A percentile compares a stretch with the other conserved stretches of the same genome.
Conservation (phyloP, 2,113 vertebrate species). For the Bubo scandiacus region DNA sequence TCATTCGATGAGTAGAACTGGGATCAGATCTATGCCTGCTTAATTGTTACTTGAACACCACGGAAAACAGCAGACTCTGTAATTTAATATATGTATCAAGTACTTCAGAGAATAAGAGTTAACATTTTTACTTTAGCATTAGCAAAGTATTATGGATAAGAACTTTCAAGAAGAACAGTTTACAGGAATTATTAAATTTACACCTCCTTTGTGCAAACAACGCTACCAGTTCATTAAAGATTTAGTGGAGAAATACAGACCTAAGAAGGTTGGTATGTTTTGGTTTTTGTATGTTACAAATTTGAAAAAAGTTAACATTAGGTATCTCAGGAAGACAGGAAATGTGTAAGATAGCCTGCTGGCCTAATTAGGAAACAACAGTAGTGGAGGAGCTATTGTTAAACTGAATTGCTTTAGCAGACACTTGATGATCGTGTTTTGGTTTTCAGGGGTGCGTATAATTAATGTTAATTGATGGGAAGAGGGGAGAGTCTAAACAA, state of each 20-base stretch:
- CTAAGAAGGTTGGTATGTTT: conserved; percentile 82
- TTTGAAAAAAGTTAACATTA: background rate
- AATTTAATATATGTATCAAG: background rate
- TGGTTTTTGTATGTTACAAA: background rate
- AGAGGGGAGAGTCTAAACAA: background rate
- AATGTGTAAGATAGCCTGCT: background rate
- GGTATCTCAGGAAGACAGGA: background rate
- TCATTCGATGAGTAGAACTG: background rate
- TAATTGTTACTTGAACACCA: background rate
- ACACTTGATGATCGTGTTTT: background rate
- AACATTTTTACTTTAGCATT: background rate
- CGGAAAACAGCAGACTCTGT: background rate
- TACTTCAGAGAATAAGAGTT: background rate
- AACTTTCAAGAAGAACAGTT: conserved; percentile 4
- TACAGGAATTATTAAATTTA: conserved; percentile 70
- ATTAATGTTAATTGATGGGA: background rate
- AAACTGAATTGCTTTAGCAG: background rate
- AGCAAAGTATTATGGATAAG: conserved; percentile 6
- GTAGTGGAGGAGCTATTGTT: background rate
- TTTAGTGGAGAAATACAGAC: conserved; percentile 78
- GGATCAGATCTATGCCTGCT: background rate
- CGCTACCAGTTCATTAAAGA: conserved; percentile 86
- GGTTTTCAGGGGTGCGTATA: background rate
- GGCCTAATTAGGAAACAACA: background rate
- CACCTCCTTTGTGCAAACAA: conserved; percentile 83